Evolutionary conservation across 1,140 invertebrate species (phyloP), one percentile per base, ranked within the genome.

Genomic region (Lerema accius): DNA sequence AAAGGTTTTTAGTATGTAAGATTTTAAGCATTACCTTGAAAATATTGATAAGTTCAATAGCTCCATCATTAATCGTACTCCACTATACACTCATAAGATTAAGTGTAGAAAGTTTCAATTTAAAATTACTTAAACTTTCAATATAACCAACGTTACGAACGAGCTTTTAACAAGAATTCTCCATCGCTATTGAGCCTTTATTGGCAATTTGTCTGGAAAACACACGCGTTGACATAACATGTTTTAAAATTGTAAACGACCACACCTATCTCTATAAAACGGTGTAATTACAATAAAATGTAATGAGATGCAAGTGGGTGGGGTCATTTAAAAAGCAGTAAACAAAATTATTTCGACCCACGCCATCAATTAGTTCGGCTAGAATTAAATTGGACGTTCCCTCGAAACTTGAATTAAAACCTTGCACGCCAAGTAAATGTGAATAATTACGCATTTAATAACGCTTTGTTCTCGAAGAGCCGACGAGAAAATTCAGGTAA

Each of bases 361-460:
- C 85, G 83, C 70, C 63, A 61, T 56, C 87, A 90, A 90, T 90
- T 90, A 90, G 87, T 90, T 90, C 87, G 67, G 72, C 83, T 89
- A 90, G 87, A 85, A 87, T 80, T 82, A 86, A 87, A 82, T 81
- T 78, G 79, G 76, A 84, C 73, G 78, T 83, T 84, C 76, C 77
- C 73, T 76, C 76, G 73, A 80, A 86, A 71, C 66, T 69, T 76
- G 82, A 85, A 89, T 87, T 89, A 86, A 86, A 89, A 84, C 80
- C 78, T 84, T 78, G 84, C 86, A 85, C 87, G 80, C 80, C 84
- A 88, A 65, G 80, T 79, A 82, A 86, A 89, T 84, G 86, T 87
- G 86, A 86, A 90, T 90, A 90, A 90, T 90, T 90, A 89, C 84
- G 84, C 85, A 83, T 90, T 90, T 90, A 90, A 90, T 90, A 89